These are phyloP conservation scores for Cataglyphis altisquamis DNA, from an alignment of 2,888 invertebrate species.

Conservation along the genomic window DNA sequence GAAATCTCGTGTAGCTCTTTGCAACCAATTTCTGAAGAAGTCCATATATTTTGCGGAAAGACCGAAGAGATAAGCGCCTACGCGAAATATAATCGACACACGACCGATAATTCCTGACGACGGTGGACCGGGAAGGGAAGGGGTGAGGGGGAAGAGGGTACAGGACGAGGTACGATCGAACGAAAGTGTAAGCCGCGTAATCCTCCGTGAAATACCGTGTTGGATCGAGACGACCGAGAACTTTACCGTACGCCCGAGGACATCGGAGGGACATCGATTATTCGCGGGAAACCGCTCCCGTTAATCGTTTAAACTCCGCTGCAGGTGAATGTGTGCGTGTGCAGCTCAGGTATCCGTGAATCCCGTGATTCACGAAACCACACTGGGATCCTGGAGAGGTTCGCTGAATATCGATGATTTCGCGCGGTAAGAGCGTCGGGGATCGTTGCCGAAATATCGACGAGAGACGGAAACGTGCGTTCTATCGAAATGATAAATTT, in stretches of 20 bases:
- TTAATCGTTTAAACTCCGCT: slow-evolving; percentile 77
- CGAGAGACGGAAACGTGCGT: background rate
- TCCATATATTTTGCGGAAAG: background rate
- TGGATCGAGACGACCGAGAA: slow-evolving; percentile 76
- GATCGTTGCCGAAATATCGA: background rate
- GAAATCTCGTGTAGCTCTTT: background rate
- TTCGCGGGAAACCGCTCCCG: slow-evolving; percentile 78
- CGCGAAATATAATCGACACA: slow-evolving; percentile 71
- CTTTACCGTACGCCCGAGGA: slow-evolving; percentile 77
- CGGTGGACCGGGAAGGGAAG: slow-evolving; percentile 36
- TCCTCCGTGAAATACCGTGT: slow-evolving; percentile 82
- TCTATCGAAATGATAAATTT: slow-evolving; percentile 14
- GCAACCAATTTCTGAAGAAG: background rate
- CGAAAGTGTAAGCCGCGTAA: slow-evolving; percentile 81
- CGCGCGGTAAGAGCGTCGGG: slow-evolving; percentile 28
- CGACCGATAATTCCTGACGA: slow-evolving; percentile 71
- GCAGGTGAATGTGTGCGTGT: slow-evolving; percentile 62
- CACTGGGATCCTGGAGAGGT: slow-evolving; percentile 28
- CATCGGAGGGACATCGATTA: slow-evolving; percentile 77
- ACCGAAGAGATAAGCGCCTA: slow-evolving; percentile 2
- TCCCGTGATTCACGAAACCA: slow-evolving; percentile 70
- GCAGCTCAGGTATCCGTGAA: slow-evolving; percentile 43
- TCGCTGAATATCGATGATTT: slow-evolving; percentile 50
- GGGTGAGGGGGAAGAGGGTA: slow-evolving; percentile 3
- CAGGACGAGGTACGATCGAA: slow-evolving; percentile 70